A percentile compares a stretch with the other conserved stretches of the same genome.
These are phyloP conservation scores for Aphidoletes aphidimyza DNA, from an alignment of 2,888 invertebrate genomes.

Conservation along the genomic window DNA sequence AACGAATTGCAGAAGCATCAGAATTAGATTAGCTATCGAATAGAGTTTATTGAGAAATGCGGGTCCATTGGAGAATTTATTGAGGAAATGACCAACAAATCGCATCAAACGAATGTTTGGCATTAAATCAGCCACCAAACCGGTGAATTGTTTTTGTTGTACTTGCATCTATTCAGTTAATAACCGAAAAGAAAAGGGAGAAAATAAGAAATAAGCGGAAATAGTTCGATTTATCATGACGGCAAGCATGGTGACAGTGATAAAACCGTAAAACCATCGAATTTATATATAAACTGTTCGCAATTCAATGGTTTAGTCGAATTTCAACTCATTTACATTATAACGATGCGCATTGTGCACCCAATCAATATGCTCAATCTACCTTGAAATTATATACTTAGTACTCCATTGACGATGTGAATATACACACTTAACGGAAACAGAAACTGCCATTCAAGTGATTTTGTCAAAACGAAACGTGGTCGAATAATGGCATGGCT, in stretches of 20 bases:
- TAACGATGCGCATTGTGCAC: too few relatives aligned
- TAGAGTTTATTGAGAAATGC: constrained; percentile 72
- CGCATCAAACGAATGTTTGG: constrained; percentile 85
- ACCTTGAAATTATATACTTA: neutral
- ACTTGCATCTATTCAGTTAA: constrained; percentile 61
- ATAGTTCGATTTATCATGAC: neutral
- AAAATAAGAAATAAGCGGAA: neutral
- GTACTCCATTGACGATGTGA: neutral
- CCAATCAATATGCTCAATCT: neutral
- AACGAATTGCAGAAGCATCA: constrained; percentile 73
- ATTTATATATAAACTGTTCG: neutral
- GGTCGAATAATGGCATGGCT: neutral
- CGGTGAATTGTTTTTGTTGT: constrained; percentile 65
- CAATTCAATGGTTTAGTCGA: neutral
- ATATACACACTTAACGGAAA: neutral
- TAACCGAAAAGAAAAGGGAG: neutral
- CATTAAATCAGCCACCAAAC: constrained; percentile 85
- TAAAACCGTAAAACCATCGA: neutral
- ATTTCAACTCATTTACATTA: neutral
- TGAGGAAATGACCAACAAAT: constrained; percentile 80
- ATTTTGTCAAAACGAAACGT: neutral
- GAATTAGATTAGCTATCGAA: constrained; percentile 71
- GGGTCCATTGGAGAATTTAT: constrained; percentile 78
- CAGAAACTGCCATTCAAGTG: neutral
- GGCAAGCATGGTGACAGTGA: neutral